These are phyloP conservation scores for Zosterops pallidus DNA, from an alignment of 2,113 vertebrate species.

Conservation along the genomic window DNA sequence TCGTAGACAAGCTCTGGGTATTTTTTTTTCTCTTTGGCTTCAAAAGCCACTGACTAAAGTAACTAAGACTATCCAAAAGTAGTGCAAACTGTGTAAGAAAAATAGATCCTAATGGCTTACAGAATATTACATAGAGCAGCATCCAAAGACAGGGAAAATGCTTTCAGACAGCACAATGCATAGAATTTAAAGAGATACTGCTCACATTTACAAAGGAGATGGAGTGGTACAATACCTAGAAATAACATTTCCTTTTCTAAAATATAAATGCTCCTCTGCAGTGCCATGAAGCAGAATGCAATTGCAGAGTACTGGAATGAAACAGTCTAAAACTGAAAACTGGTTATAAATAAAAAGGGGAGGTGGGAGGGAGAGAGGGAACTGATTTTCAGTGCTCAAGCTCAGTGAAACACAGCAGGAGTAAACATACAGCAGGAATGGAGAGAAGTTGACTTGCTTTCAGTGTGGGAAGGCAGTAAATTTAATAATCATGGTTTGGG, in stretches of 20 bases:
- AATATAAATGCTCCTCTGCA: neutral
- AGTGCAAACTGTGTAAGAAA: constrained; percentile 4
- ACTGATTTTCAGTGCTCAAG: neutral
- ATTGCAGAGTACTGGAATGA: neutral
- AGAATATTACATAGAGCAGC: neutral
- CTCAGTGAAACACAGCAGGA: neutral
- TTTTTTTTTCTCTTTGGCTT: constrained; percentile 5
- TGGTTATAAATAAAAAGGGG: neutral
- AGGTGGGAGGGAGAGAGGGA: neutral
- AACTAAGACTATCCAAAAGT: constrained; percentile 9
- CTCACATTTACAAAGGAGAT: neutral
- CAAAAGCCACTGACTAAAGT: constrained; percentile 28
- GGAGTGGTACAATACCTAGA: neutral
- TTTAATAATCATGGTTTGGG: neutral
- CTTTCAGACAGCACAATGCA: neutral
- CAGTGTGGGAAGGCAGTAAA: neutral
- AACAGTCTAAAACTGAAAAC: neutral
- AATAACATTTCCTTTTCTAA: neutral
- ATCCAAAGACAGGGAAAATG: neutral
- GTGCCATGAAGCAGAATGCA: neutral
- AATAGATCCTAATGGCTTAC: neutral
- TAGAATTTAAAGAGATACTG: neutral
- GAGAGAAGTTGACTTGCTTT: neutral
- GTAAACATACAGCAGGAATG: neutral
- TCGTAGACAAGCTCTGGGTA: neutral